These are phyloP conservation scores for Xiphophorus birchmanni DNA, from an alignment of 2,797 vertebrate species.

Conservation along the genomic window DNA sequence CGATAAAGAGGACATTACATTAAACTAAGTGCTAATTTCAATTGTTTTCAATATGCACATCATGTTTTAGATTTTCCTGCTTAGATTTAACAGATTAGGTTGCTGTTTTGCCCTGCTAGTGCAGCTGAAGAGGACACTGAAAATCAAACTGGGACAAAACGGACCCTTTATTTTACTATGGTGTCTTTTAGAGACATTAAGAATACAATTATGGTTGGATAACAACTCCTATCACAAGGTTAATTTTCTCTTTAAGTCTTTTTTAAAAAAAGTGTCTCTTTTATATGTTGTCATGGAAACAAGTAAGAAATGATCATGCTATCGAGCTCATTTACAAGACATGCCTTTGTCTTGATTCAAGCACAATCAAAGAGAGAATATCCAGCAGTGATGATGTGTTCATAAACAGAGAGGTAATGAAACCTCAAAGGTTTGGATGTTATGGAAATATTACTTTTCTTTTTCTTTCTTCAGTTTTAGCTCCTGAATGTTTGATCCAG, in stretches of 20 bases:
- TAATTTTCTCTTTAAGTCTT: neutral
- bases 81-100: neutral
- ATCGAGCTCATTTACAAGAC: slow-evolving; percentile 11
- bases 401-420: slow-evolving; percentile 8
- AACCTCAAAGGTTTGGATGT: neutral
- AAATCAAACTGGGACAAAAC: neutral
- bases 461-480: neutral
- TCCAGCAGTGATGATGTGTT: slow-evolving; percentile 11
- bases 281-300: slow-evolving; percentile 30
- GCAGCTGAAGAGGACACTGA: neutral
- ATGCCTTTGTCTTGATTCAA: slow-evolving; percentile 14
- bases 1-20: neutral
- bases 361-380: neutral
- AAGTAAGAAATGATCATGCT: slow-evolving; percentile 5
- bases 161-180: neutral
- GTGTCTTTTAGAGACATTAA: neutral
- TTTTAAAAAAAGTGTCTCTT: neutral
- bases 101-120: neutral
- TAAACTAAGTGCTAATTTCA: neutral
- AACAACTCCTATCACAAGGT: neutral
- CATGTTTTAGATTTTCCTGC: neutral
- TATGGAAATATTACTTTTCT: neutral
- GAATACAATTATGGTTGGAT: neutral
- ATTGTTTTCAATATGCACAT: neutral
- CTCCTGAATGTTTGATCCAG: neutral